Base-by-base conservation (phyloP, 2,797 vertebrate species). In the Yasuhikotakia modesta region DNA sequence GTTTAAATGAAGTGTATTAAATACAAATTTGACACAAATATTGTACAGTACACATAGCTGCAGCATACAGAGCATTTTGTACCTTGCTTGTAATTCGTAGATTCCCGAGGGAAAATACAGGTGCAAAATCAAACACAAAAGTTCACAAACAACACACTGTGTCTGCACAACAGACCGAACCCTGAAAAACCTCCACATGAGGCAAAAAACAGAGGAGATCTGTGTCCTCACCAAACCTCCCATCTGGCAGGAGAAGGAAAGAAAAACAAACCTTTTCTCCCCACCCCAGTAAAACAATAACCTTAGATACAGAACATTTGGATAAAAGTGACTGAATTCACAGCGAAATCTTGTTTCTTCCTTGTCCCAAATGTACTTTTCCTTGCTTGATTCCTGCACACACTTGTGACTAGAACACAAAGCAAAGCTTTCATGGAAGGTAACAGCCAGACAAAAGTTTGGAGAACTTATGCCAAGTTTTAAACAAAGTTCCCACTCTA, bases 261-360 rank as follows among this genome's bases (percentile, higher is more conserved):
- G 70, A 55, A 85, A 81, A 81, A 79, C 52, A 83, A 68, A 61
- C 76, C 75, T 67, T 72, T 52, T 32, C 30, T 16, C 16, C 45
- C 69, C 60, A 61, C 39, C 79, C 76, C 81, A 79, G 70, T 77
- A 81, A 85, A 83, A 83, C 76, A 85, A 83, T 77, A 83, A 79
- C 76, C 79, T 58, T 32, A 81, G 45, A 32, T 60, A 43, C 14
- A 48, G 46, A 48, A 22, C 5, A 73, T 79, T 81, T 76, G 55
- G 75, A 35, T 16, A 21, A 82, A 52, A 53, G 63, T 24, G 57
- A 65, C 35, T 55, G 64, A 78, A 81, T 53, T 73, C 5, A 53
- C 43, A 43, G 46, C 10, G 19, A 78, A 78, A 64, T 78, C 60
- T 46, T 14, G 16, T 8, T 32, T 19, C 55, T 13, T 1, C 6